Percentiles rank a stretch among this genome's conserved stretches.
Conservation (phyloP, 2,888 invertebrate species). For the Melolontha melolontha region DNA sequence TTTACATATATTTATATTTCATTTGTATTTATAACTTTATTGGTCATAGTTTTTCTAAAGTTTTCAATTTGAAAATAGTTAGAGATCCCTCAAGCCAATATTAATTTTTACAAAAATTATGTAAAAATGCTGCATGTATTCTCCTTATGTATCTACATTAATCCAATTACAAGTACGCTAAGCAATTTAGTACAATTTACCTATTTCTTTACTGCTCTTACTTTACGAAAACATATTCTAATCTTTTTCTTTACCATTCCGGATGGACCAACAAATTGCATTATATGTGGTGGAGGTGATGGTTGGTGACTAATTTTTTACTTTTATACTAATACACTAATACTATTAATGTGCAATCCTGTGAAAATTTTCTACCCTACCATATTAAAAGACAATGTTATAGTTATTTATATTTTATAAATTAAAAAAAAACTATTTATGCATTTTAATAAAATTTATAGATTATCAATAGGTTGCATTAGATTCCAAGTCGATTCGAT, state of each 20-base stretch:
- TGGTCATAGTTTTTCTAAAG: no score
- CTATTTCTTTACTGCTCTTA: not conserved
- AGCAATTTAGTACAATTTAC: no score
- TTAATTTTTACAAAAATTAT: no score
- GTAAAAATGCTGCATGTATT: no score
- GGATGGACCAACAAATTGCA: constrained; percentile 12
- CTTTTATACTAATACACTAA: constrained; percentile 38
- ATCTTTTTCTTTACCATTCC: constrained; percentile 19
- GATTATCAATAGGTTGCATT: not conserved
- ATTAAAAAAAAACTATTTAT: constrained; percentile 34
- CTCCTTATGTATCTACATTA: no score
- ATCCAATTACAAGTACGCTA: no score
- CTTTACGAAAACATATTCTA: constrained; percentile 1
- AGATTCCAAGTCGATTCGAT: not conserved
- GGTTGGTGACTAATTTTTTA: constrained; percentile 33
- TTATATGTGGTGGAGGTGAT: constrained; percentile 31
- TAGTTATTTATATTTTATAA: constrained; percentile 39
- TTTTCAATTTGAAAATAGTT: no score
- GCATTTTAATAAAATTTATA: constrained; percentile 41
- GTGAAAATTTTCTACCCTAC: constrained; percentile 1
- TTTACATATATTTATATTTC: no score
- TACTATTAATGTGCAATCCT: constrained; percentile 38
- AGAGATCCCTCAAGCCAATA: no score
- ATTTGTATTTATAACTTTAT: no score
- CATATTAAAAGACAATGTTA: constrained; percentile 32